Evolutionary conservation across 2,797 vertebrate species (phyloP).

Genomic region (Eulemur albifrons): DNA sequence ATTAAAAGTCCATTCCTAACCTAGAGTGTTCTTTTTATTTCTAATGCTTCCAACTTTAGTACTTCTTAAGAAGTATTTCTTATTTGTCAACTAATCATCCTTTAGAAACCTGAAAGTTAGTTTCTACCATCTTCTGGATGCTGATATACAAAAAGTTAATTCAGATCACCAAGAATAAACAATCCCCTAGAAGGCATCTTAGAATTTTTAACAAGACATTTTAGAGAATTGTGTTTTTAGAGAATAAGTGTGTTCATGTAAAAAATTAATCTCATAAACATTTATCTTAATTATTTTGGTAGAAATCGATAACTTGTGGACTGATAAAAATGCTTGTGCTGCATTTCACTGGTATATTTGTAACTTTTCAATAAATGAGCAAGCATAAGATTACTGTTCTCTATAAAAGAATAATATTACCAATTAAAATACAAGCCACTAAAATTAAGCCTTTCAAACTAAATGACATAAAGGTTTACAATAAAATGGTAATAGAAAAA

Average conservation of each 20-base stretch:
- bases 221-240: background rate
- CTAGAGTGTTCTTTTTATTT: background rate
- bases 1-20: slow-evolving; percentile 1
- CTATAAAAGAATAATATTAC: slow-evolving; percentile 32
- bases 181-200: background rate
- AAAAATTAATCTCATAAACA: slow-evolving; percentile 12
- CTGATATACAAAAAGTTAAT: background rate
- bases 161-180: background rate
- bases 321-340: slow-evolving; percentile 12
- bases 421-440: slow-evolving; percentile 55
- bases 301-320: background rate
- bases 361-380: slow-evolving; percentile 18
- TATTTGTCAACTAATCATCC: background rate
- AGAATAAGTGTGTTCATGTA: background rate
- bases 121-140: background rate
- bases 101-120: background rate
- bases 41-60: background rate
- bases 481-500: background rate
- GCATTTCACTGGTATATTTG: slow-evolving; percentile 15
- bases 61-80: background rate
- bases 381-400: background rate
- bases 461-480: background rate
- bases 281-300: slow-evolving; percentile 35
- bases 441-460: slow-evolving; percentile 15
- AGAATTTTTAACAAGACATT: background rate